phyloP scores from a whole-genome alignment of 2,888 invertebrate genomes.

The Orchestes rusci region DNA sequence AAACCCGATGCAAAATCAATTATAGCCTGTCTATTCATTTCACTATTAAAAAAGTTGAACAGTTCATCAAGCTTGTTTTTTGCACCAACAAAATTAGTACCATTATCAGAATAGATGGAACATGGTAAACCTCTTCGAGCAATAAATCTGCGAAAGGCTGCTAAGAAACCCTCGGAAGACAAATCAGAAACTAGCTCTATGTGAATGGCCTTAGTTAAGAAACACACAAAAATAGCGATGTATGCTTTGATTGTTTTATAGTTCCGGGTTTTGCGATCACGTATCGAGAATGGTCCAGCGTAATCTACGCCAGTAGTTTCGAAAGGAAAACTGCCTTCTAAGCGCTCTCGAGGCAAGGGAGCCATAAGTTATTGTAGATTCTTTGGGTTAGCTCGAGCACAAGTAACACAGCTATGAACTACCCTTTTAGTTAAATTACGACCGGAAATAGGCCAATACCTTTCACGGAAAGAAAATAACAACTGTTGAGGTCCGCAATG shows the following conservation, averaged over 20 bases:
- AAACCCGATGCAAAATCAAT: background rate
- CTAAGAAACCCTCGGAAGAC: constrained; percentile 15
- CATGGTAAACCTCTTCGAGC: constrained; percentile 8
- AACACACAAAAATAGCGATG: constrained; percentile 10
- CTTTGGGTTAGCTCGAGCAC: no score
- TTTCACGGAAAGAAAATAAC: background rate
- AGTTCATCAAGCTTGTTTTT: constrained; percentile 12
- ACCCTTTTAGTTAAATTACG: no score
- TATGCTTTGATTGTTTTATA: constrained; percentile 4
- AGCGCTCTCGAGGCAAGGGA: background rate
- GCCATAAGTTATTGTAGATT: background rate
- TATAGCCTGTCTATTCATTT: background rate
- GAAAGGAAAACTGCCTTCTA: background rate
- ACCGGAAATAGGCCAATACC: constrained; percentile 2
- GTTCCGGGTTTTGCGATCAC: background rate
- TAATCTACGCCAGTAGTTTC: background rate
- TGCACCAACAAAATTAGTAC: constrained; percentile 16
- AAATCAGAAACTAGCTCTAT: constrained; percentile 14
- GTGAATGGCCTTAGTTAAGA: constrained; percentile 10
- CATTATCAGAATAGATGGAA: constrained; percentile 13
- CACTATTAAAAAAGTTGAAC: background rate
- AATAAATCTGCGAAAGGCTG: constrained; percentile 9
- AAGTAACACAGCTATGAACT: no score
- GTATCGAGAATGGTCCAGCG: background rate
- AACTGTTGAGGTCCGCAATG: background rate